Evolutionary conservation across 23 tunicate species (phyloP).

Genomic region (Oikopleura dioica): DNA sequence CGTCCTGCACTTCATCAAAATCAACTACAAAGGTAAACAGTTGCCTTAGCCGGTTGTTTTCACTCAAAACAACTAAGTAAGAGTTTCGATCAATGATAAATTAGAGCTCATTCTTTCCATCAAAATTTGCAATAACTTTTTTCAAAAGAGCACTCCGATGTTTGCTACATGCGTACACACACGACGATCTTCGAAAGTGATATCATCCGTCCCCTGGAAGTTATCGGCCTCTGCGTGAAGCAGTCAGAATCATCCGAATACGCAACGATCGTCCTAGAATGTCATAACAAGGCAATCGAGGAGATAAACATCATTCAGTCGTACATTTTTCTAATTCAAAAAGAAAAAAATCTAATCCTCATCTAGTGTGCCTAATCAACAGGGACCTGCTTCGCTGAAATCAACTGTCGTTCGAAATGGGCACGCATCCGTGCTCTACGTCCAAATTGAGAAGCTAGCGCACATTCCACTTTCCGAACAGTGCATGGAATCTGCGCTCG

Average conservation of each 20-base stretch:
- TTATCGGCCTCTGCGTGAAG: conserved; percentile 3
- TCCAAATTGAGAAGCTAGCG: background rate
- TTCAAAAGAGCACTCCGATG: no score
- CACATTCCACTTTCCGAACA: conserved; percentile 9
- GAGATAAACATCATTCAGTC: background rate
- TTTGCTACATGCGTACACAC: no score
- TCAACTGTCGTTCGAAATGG: background rate
- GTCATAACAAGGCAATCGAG: background rate
- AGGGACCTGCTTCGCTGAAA: no score
- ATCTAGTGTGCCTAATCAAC: no score
- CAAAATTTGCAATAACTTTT: no score
- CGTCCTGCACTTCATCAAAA: no score
- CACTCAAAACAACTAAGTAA: no score
- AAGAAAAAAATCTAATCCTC: background rate
- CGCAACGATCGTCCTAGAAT: background rate
- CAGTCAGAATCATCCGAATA: background rate
- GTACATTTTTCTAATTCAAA: background rate
- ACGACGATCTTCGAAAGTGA: background rate
- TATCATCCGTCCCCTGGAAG: background rate
- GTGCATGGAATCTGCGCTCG: background rate
- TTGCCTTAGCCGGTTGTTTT: no score
- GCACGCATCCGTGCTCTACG: background rate
- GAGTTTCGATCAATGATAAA: no score
- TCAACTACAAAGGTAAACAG: no score
- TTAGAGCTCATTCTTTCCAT: no score